A percentile compares a stretch with the other conserved stretches of the same genome.
Conservation (phyloP, 2,888 invertebrate species). For the Sepioteuthis lessoniana region DNA sequence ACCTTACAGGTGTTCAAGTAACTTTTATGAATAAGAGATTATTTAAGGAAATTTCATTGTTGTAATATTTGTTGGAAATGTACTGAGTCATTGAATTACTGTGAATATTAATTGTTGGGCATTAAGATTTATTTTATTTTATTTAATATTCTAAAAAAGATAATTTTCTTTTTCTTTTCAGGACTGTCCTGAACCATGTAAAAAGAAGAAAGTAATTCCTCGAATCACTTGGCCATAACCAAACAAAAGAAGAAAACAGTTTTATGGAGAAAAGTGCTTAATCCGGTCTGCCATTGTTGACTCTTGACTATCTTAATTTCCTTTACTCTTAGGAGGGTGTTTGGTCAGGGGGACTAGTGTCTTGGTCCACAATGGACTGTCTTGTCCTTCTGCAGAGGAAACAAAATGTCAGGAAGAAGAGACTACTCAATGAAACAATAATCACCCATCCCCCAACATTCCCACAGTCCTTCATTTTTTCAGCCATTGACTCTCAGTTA, state of each 20-base stretch:
- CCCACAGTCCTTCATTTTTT: not conserved
- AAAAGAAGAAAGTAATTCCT: slow-evolving; percentile 23
- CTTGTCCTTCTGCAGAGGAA: not conserved
- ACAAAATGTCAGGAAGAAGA: not conserved
- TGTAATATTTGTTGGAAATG: too few species aligned
- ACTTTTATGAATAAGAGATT: too few species aligned
- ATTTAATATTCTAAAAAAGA: not conserved
- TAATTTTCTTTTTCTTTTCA: not conserved
- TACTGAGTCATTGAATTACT: too few species aligned
- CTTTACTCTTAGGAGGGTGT: too few species aligned
- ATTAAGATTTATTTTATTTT: not conserved
- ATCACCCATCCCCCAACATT: not conserved
- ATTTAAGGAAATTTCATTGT: too few species aligned
- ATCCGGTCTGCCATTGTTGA: not conserved
- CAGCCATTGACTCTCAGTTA: not conserved
- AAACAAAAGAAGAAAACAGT: not conserved
- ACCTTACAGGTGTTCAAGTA: too few species aligned
- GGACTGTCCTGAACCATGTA: not conserved
- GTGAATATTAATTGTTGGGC: too few species aligned
- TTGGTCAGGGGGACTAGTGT: not conserved
- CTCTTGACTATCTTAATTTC: too few species aligned
- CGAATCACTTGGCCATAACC: not conserved
- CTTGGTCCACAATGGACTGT: not conserved
- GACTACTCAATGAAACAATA: not conserved
- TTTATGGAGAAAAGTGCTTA: not conserved